A percentile compares a stretch with the other conserved stretches of the same genome.
Conservation (phyloP, 2,888 invertebrate genomes). For the Lampropteryx suffumata region DNA sequence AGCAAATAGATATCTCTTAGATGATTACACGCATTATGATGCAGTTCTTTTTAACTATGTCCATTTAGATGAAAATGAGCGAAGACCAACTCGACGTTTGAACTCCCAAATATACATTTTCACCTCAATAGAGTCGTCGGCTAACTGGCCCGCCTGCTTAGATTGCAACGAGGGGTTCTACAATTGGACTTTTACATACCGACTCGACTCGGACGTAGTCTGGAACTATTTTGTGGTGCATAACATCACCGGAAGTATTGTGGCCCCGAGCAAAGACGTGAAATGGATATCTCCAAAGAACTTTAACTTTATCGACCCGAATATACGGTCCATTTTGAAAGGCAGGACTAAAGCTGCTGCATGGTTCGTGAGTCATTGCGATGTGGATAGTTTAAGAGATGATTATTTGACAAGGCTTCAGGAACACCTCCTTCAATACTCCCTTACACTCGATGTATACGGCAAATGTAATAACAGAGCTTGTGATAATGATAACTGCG, state of each 20-base stretch:
- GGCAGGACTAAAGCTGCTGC: conserved; percentile 54
- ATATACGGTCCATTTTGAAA: conserved; percentile 41
- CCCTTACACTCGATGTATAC: conserved; percentile 53
- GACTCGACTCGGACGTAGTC: conserved; percentile 57
- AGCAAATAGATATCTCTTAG: conserved; percentile 39
- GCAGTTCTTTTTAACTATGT: conserved; percentile 49
- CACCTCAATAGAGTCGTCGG: conserved; percentile 47
- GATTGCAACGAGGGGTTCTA: conserved; percentile 54
- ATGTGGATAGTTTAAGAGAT: conserved; percentile 43
- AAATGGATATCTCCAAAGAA: conserved; percentile 38
- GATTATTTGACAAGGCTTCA: conserved; percentile 52
- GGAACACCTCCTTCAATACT: conserved; percentile 52
- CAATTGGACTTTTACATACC: conserved; percentile 63
- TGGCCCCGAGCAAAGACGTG: conserved; percentile 48
- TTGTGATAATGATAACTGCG: conserved; percentile 44
- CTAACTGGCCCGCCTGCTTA: conserved; percentile 50
- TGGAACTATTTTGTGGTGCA: conserved; percentile 56
- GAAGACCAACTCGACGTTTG: conserved; percentile 37
- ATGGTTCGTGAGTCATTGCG: conserved; percentile 56
- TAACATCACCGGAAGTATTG: conserved; percentile 39
- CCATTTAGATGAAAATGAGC: conserved; percentile 25
- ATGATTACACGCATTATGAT: conserved; percentile 44
- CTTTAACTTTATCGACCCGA: conserved; percentile 29
- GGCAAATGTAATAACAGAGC: conserved; percentile 44
- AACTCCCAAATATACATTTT: conserved; percentile 52